A percentile compares a stretch with the other conserved stretches of the same genome.
Conservation (phyloP, 1,140 invertebrate species). For the Drosophila neocordata region DNA sequence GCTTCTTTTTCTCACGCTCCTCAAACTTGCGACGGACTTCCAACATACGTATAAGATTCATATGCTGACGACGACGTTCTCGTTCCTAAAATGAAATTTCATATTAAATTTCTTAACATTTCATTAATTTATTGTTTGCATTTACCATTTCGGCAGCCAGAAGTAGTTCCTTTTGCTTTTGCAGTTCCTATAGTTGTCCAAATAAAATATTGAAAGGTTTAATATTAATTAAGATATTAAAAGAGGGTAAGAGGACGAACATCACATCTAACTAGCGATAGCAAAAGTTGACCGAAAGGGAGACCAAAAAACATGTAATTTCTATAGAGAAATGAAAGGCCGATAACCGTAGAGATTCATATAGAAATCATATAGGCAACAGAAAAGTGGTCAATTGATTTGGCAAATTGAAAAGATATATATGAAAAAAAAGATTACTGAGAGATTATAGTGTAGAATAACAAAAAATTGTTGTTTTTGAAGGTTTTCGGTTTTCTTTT, state of each 20-base stretch:
- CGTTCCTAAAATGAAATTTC: constrained; percentile 87
- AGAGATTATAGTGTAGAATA: no score
- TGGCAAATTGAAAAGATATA: background rate
- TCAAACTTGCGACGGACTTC: constrained; percentile 93
- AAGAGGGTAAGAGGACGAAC: background rate
- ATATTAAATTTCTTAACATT: background rate
- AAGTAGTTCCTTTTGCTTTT: constrained; percentile 92
- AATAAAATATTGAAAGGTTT: constrained; percentile 47
- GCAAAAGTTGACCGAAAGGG: background rate
- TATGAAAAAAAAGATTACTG: no score
- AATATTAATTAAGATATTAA: constrained; percentile 85
- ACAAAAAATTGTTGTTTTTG: background rate
- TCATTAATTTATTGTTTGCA: no score
- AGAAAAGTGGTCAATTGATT: background rate
- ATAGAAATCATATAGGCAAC: no score
- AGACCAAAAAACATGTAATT: background rate
- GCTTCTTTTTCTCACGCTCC: constrained; percentile 92
- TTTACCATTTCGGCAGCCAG: constrained; percentile 93
- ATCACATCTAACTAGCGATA: background rate
- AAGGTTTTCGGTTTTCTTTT: background rate
- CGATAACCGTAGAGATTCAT: background rate
- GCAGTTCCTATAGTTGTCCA: constrained; percentile 89
- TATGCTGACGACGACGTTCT: constrained; percentile 94
- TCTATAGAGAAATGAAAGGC: background rate
- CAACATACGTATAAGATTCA: constrained; percentile 92